phyloP scores from a whole-genome alignment of 2,113 vertebrate species.

The Cryptotis parvus region DNA sequence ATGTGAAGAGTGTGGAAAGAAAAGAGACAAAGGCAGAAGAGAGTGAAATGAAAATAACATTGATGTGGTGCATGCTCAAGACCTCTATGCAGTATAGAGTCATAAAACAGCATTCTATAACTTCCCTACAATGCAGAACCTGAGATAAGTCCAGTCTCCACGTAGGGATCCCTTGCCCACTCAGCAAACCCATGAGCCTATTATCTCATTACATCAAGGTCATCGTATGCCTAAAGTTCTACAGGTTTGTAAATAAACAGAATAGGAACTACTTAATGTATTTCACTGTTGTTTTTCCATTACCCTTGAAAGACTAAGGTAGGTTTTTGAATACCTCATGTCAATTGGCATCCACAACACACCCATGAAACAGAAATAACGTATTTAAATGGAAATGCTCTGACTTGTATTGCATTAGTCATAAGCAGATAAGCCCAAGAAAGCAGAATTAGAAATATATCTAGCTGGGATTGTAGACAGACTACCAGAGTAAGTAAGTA shows the following conservation, averaged over 20 bases:
- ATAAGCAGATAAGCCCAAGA: conserved; percentile 46
- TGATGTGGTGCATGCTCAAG: background rate
- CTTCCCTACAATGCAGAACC: too few species aligned
- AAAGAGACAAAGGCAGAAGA: background rate
- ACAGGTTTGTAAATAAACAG: background rate
- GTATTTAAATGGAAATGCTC: conserved; percentile 63
- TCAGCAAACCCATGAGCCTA: background rate
- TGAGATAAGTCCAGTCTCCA: background rate
- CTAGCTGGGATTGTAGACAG: background rate
- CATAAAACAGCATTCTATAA: accelerated
- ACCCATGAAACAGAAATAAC: conserved; percentile 56
- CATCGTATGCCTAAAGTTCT: background rate
- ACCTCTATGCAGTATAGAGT: background rate
- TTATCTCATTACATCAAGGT: background rate
- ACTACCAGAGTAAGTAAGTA: conserved; percentile 40
- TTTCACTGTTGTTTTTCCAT: background rate
- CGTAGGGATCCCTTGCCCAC: background rate
- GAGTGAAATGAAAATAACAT: background rate
- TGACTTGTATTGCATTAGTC: conserved; percentile 62
- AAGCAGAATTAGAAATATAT: background rate
- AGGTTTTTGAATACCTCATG: background rate
- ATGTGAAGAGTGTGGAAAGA: background rate
- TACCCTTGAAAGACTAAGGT: background rate
- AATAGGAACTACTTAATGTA: background rate
- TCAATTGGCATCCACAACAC: background rate